Conservation (phyloP, 2,888 invertebrate species). For the Clunio marinus region DNA sequence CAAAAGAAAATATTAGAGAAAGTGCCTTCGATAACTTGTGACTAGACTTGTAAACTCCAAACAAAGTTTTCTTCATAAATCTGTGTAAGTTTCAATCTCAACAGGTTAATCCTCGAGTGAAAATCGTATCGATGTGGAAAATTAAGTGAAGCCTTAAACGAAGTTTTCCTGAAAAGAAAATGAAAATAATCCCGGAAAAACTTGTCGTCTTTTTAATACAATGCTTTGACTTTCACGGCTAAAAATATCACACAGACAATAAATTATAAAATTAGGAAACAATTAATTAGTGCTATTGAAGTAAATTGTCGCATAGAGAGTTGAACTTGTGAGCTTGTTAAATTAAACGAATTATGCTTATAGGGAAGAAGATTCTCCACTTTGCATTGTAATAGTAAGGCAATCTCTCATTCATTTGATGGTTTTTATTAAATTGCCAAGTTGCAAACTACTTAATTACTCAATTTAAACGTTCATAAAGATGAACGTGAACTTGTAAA, state of each 20-base stretch:
- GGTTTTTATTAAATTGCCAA: conserved; percentile 19
- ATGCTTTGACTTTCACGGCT: not conserved
- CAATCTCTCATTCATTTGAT: not conserved
- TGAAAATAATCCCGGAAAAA: too few species aligned
- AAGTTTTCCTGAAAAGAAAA: not conserved
- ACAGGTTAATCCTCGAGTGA: too few species aligned
- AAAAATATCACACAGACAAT: not conserved
- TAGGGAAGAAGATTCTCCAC: not conserved
- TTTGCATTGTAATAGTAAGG: not conserved
- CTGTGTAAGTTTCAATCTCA: too few species aligned
- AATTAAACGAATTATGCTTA: not conserved
- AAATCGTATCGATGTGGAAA: too few species aligned
- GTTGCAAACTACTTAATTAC: conserved; percentile 26
- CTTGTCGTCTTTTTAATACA: not conserved
- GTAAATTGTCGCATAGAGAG: conserved; percentile 28
- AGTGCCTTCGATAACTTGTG: too few species aligned
- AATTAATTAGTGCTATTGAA: conserved; percentile 38
- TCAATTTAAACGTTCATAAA: not conserved
- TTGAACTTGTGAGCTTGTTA: conserved; percentile 3
- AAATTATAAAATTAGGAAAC: conserved; percentile 34
- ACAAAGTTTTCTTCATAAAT: too few species aligned
- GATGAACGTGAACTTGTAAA: not conserved
- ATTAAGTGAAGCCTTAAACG: not conserved
- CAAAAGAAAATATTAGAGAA: not conserved
- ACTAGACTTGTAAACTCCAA: too few species aligned